Conservation (phyloP, 2,888 invertebrate species). For the Plusia festucae region DNA sequence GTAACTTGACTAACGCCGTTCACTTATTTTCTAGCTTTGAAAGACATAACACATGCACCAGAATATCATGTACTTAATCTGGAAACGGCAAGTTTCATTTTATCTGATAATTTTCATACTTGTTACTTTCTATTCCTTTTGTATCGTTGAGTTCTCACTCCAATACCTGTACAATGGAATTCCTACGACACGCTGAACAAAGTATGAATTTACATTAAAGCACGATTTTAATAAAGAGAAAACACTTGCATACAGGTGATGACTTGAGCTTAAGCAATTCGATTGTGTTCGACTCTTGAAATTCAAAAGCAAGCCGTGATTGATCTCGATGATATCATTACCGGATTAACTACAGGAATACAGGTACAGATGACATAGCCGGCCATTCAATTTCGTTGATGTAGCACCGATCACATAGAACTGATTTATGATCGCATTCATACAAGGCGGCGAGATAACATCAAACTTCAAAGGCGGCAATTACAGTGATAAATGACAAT, state of each 20-base stretch:
- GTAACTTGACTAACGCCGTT: no score
- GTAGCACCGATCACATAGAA: conserved; percentile 67
- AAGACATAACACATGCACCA: background rate
- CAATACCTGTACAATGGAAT: background rate
- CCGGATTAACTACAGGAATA: conserved; percentile 39
- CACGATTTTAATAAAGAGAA: background rate
- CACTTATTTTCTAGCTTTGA: no score
- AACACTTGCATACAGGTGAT: background rate
- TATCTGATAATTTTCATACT: background rate
- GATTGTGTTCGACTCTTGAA: conserved; percentile 17
- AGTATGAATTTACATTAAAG: conserved; percentile 1
- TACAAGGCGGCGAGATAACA: conserved; percentile 81
- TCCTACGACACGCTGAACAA: background rate
- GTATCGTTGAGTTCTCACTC: background rate
- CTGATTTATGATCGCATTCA: conserved; percentile 76
- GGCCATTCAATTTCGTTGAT: conserved; percentile 65
- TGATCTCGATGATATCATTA: conserved; percentile 45
- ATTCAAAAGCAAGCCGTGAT: conserved; percentile 39
- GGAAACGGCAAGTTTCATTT: background rate
- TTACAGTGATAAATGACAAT: conserved; percentile 86
- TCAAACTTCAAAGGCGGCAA: conserved; percentile 87
- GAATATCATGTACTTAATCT: background rate
- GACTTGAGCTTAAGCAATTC: conserved; percentile 16
- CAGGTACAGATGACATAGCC: conserved; percentile 56
- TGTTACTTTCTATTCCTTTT: conserved; percentile 1